Conservation (phyloP, 2,888 invertebrate species). For the Brenthis ino region DNA sequence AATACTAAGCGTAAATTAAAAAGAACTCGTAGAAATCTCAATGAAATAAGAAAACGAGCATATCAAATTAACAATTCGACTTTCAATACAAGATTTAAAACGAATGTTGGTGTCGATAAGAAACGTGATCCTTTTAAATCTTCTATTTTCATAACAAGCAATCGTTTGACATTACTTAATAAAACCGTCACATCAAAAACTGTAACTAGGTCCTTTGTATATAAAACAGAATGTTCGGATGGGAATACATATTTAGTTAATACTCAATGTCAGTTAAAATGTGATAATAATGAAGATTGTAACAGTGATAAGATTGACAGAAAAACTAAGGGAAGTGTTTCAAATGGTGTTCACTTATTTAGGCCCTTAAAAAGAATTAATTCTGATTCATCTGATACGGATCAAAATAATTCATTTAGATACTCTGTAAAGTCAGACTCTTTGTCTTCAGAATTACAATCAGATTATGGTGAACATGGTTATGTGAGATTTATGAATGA, state of each 20-base stretch:
- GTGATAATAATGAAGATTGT: not conserved
- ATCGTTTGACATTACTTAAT: conserved; percentile 64
- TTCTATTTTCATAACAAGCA: conserved; percentile 52
- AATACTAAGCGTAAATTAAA: conserved; percentile 52
- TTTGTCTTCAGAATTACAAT: conserved; percentile 1
- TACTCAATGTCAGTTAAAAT: not conserved
- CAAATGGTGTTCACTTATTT: not conserved
- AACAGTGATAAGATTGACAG: not conserved
- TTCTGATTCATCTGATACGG: not conserved
- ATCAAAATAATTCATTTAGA: not conserved
- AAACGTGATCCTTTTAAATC: conserved; percentile 36
- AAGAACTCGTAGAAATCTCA: conserved; percentile 63
- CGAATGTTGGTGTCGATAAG: conserved; percentile 27
- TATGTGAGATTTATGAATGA: conserved; percentile 60
- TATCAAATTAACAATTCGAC: conserved; percentile 37
- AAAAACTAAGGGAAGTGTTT: not conserved
- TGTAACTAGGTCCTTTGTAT: conserved; percentile 56
- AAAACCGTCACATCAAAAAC: conserved; percentile 69
- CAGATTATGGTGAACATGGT: conserved; percentile 41
- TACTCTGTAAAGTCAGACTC: not conserved
- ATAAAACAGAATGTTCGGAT: conserved; percentile 46
- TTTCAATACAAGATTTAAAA: conserved; percentile 26
- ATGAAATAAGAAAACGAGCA: conserved; percentile 65
- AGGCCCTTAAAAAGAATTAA: not conserved
- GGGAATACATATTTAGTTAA: not conserved